phyloP scores from a whole-genome alignment of 1,140 invertebrate species.

The Lepidurus arcticus region DNA sequence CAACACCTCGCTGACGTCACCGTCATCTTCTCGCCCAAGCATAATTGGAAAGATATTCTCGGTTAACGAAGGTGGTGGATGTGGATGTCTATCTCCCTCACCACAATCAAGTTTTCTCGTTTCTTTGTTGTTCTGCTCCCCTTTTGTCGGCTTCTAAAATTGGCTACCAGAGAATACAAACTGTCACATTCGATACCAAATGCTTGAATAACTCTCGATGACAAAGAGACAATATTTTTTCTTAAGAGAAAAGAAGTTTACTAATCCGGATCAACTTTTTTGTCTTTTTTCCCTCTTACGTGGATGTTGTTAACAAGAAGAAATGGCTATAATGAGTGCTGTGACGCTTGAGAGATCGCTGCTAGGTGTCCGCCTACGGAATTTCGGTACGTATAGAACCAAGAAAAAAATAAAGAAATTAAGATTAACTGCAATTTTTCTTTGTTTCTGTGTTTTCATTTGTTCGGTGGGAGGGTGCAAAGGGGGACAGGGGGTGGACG shows the following conservation, averaged over 20 bases:
- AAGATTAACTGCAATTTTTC: too few relatives aligned
- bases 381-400: neutral
- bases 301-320: too few relatives aligned
- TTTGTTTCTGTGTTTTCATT: too few relatives aligned
- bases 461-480: too few relatives aligned
- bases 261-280: too few relatives aligned
- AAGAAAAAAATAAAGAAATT: too few relatives aligned
- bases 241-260: too few relatives aligned
- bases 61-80: neutral
- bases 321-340: neutral
- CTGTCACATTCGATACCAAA: too few relatives aligned
- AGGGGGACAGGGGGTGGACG: too few relatives aligned
- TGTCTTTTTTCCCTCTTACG: too few relatives aligned
- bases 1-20: neutral
- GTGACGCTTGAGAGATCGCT: neutral
- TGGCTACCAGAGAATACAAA: neutral
- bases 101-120: neutral
- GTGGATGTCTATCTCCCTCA: neutral
- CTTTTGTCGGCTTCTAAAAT: neutral
- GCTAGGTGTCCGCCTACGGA: neutral
- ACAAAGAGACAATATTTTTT: too few relatives aligned
- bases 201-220: too few relatives aligned
- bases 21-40: neutral
- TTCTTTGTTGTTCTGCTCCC: neutral
- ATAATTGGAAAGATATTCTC: conserved; percentile 14